Evolutionary conservation across 2,888 invertebrate species (phyloP).

Genomic region (Hydrotaea cyrtoneurina): DNA sequence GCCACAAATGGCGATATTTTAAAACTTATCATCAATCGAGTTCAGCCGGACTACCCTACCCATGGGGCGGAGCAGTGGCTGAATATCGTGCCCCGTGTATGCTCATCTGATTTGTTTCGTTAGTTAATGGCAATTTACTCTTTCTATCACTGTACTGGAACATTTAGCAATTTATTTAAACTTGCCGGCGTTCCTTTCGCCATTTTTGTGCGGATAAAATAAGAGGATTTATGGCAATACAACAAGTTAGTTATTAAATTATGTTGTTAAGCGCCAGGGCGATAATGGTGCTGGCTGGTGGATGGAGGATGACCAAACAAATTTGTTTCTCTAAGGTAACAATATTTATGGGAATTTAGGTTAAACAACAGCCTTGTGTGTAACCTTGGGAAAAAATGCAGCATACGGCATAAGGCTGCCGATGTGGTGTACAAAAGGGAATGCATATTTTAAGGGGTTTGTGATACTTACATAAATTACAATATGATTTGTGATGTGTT

Average conservation of each 20-base stretch:
- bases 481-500: too few relatives aligned
- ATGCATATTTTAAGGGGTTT: neutral
- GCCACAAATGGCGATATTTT: conserved; percentile 34
- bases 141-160: neutral
- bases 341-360: conserved; percentile 5
- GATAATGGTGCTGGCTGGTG: neutral
- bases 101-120: neutral
- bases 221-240: neutral
- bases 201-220: neutral
- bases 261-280: conserved; percentile 15
- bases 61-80: neutral
- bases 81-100: neutral
- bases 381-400: neutral
- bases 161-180: conserved; percentile 28
- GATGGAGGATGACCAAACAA: neutral
- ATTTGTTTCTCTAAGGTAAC: neutral
- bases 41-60: neutral
- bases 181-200: neutral
- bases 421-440: neutral
- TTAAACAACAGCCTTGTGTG: neutral
- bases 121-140: conserved; percentile 18
- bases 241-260: conserved; percentile 12
- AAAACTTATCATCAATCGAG: conserved; percentile 37
- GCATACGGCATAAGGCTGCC: neutral
- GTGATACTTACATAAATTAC: too few relatives aligned